phyloP scores from a whole-genome alignment of 2,113 vertebrate genomes.

The Cottus gobio region DNA sequence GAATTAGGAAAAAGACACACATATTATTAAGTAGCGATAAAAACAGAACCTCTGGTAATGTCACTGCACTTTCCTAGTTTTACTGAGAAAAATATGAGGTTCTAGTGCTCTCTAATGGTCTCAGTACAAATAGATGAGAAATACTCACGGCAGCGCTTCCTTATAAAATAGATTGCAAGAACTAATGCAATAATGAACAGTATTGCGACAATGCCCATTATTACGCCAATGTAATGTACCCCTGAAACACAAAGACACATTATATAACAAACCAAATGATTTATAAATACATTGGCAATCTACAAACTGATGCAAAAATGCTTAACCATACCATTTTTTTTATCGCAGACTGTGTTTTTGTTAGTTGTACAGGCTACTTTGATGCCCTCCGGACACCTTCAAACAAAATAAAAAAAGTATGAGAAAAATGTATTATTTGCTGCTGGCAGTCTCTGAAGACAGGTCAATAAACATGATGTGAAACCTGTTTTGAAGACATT shows the following conservation, averaged over 20 bases:
- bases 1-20: not conserved
- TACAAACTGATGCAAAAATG: not conserved
- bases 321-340: slow-evolving; percentile 4
- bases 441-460: not conserved
- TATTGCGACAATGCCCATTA: rapidly evolving
- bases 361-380: slow-evolving; percentile 46
- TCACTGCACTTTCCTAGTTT: not conserved
- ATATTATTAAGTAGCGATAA: not conserved
- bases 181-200: rapidly evolving
- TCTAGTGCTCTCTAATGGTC: slow-evolving; percentile 8
- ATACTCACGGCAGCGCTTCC: slow-evolving; percentile 23
- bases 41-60: not conserved
- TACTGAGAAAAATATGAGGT: not conserved
- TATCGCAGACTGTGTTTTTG: slow-evolving; percentile 69
- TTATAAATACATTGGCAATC: not conserved
- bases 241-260: slow-evolving; percentile 25
- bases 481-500: not conserved
- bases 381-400: slow-evolving; percentile 54
- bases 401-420: slow-evolving; percentile 20
- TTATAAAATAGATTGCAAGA: rapidly evolving
- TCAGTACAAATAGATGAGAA: not conserved
- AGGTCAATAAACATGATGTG: not conserved
- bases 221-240: rapidly evolving
- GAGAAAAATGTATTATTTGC: not conserved
- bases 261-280: not conserved